These are phyloP conservation scores for Musca vetustissima DNA, from an alignment of 1,140 invertebrate genomes.

Conservation along the genomic window DNA sequence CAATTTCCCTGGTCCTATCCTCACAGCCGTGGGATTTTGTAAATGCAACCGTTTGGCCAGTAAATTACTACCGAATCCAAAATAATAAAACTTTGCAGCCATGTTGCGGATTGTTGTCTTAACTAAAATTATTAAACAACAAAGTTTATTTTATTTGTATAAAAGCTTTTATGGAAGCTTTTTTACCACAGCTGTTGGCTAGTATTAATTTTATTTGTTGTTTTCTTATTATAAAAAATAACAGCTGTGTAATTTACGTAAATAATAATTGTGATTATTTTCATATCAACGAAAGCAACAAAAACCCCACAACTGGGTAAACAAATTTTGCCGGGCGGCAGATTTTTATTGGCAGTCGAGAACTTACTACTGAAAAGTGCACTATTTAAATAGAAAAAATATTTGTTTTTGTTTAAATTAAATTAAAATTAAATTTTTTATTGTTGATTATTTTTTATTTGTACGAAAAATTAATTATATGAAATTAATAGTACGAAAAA, in stretches of 20 bases:
- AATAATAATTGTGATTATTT: too few relatives aligned
- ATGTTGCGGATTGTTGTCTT: background rate
- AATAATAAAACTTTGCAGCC: conserved; percentile 42
- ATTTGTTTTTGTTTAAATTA: too few relatives aligned
- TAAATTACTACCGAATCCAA: conserved; percentile 52
- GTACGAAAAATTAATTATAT: too few relatives aligned
- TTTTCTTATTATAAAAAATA: background rate
- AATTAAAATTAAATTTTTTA: too few relatives aligned
- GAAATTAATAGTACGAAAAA: too few relatives aligned
- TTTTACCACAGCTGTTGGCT: background rate
- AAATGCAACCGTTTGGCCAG: conserved; percentile 46
- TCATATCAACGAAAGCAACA: too few relatives aligned
- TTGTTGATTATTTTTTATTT: too few relatives aligned
- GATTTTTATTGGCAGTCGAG: too few relatives aligned
- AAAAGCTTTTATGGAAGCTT: background rate
- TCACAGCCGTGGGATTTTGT: conserved; percentile 45
- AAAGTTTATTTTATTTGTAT: background rate
- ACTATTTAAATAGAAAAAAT: too few relatives aligned
- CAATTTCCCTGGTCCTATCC: conserved; percentile 43
- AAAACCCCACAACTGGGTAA: too few relatives aligned
- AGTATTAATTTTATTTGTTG: background rate
- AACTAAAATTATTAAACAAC: background rate
- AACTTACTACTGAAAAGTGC: too few relatives aligned
- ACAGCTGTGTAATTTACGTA: background rate
- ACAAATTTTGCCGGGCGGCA: too few relatives aligned